Percentiles rank a stretch among this genome's conserved stretches.
phyloP scores from a whole-genome alignment of 1,140 invertebrate genomes.

The Copidosoma floridanum region DNA sequence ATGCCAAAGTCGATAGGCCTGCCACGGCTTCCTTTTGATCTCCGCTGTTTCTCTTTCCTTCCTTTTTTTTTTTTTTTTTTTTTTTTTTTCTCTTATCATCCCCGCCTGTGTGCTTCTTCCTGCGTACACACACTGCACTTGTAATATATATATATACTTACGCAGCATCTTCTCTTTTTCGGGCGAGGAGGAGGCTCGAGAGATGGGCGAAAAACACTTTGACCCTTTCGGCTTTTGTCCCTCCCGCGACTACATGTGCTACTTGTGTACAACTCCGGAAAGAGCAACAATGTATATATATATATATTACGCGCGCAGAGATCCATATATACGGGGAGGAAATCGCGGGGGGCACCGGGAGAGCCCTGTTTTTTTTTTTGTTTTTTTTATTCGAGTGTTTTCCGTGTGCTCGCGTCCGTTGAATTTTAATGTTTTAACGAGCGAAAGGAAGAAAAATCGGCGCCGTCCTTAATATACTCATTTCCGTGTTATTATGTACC shows the following conservation, averaged over 20 bases:
- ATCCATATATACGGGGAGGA: no score
- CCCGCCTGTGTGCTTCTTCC: neutral
- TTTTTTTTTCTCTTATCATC: neutral
- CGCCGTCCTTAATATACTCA: no score
- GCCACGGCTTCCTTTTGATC: conserved; percentile 12
- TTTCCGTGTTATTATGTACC: no score
- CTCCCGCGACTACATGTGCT: neutral
- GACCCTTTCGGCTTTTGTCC: conserved; percentile 11
- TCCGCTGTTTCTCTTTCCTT: neutral
- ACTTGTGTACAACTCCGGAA: no score
- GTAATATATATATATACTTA: no score
- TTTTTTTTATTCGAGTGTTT: no score
- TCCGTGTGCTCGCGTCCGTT: neutral
- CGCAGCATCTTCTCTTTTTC: neutral
- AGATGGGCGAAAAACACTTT: neutral
- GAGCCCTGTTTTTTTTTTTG: no score
- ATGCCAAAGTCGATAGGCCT: conserved; percentile 11
- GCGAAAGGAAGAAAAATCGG: no score
- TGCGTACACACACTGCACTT: neutral
- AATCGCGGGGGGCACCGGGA: no score
- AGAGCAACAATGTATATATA: no score
- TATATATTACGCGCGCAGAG: neutral
- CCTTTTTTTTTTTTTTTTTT: neutral
- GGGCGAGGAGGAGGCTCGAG: neutral
- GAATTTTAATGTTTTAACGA: conserved; percentile 17